Base-by-base conservation (phyloP, 2,797 vertebrate genomes). In the Margarornis squamiger region DNA sequence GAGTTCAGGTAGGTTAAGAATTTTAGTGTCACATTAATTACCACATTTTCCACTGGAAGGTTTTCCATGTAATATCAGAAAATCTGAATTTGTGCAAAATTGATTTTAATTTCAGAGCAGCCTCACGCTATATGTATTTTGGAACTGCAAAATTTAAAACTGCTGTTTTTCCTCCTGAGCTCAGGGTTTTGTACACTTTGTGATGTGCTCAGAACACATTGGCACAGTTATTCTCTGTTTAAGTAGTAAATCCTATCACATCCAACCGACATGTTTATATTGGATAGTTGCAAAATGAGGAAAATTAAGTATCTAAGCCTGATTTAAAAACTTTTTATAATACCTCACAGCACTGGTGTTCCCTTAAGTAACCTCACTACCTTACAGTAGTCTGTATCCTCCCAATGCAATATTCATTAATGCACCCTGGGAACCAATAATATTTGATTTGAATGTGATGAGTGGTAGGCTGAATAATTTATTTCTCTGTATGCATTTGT, bases 201-300 rank as follows among this genome's bases (percentile, higher is more conserved):
- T 39, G 70, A 95, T 75, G 34, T 78, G 66, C n/a, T 78, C 66
- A 54, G 78, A 85, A 78, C 65, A 83, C 68, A 74, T 24, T 65
- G 91, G 82, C 79, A 88, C 27, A 77, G 22, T 81, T 91, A 83
- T 21, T 88, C 57, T 86, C 73, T 81, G 68, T 71, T 72, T 90
- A 91, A 94, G 79, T 24, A 91, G 67, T 34, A 95, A 95, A 96
- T 90, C 79, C 85, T 88, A 75, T 86, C 82, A 75, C 32, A 90
- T 92, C 70, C 88, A 91, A 86, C 27, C 32, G 57, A 90, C 65
- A 48, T 83, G 76, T 93, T 96, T 95, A 81, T 55, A 75, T 14
- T 90, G 93, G 92, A 88, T 34, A 88, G 73, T 68, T 70, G 39
- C 14, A 90, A 92, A 91, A 91, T 72, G 26, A 91, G 59, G 93